Evolutionary conservation across 2,113 vertebrate genomes (phyloP).

Genomic region (Ceratotherium simum): DNA sequence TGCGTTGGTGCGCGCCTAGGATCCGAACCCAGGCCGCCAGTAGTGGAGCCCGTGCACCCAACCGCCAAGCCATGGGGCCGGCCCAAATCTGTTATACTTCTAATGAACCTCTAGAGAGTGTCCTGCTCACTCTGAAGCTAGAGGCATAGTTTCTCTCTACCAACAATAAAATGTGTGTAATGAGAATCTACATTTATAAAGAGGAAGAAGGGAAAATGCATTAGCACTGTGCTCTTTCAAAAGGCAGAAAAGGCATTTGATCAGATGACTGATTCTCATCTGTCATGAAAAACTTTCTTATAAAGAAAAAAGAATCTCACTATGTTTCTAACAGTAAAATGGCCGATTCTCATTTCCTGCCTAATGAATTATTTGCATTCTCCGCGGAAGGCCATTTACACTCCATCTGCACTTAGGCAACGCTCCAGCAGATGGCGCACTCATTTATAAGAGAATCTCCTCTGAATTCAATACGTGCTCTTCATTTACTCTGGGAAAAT

Average conservation of each 20-base stretch:
- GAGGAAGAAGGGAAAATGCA: constrained; percentile 35
- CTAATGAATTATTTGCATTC: constrained; percentile 73
- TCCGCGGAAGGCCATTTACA: constrained; percentile 15
- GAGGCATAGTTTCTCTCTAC: not conserved
- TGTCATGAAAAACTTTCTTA: constrained; percentile 64
- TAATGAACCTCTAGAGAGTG: not conserved
- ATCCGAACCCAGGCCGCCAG: too few relatives aligned
- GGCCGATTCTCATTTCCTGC: constrained; percentile 53
- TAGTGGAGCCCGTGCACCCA: too few relatives aligned
- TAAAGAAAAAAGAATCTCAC: constrained; percentile 41
- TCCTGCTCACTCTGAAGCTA: not conserved
- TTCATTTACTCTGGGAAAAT: constrained; percentile 33
- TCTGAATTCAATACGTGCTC: not conserved
- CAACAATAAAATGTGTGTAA: constrained; percentile 24
- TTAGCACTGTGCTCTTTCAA: constrained; percentile 47
- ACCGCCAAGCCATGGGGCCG: too few relatives aligned
- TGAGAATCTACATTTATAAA: constrained; percentile 44
- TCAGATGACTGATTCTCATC: constrained; percentile 59
- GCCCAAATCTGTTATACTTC: not conserved
- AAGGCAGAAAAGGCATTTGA: constrained; percentile 56
- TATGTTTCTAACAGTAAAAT: constrained; percentile 57
- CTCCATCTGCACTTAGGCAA: constrained; percentile 9
- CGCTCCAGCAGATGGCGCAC: not conserved
- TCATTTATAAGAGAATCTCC: constrained; percentile 27
- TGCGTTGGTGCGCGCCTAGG: too few relatives aligned